Conservation (phyloP, 2,797 vertebrate species). For the Centroberyx gerrardi region DNA sequence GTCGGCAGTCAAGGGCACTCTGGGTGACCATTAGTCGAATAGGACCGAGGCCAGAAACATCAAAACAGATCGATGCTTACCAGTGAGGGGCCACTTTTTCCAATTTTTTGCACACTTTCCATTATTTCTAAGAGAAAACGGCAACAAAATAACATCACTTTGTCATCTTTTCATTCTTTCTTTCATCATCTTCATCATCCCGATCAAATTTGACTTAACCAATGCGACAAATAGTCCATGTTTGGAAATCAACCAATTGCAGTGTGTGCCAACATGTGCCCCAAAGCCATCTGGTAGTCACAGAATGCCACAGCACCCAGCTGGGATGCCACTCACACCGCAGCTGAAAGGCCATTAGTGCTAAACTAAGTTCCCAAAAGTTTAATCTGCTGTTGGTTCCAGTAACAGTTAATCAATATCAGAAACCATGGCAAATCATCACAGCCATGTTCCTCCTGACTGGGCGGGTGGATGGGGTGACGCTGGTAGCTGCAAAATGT, state of each 20-base stretch:
- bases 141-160: not conserved
- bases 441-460: not conserved
- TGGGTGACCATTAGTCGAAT: constrained; percentile 72
- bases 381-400: constrained; percentile 31
- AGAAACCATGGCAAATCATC: constrained; percentile 17
- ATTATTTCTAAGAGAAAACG: not conserved
- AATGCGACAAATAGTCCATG: constrained; percentile 40
- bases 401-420: constrained; percentile 31
- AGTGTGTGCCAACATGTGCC: constrained; percentile 31
- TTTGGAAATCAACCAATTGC: constrained; percentile 53
- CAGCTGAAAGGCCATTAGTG: constrained; percentile 72
- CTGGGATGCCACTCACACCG: constrained; percentile 69
- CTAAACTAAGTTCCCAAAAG: constrained; percentile 66
- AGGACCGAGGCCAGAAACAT: constrained; percentile 64
- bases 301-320: constrained; percentile 55
- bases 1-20: constrained; percentile 78
- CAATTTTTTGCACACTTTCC: constrained; percentile 5
- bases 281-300: constrained; percentile 59
- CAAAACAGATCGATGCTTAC: constrained; percentile 58
- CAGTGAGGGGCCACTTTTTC: constrained; percentile 38
- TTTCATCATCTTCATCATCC: not conserved
- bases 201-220: constrained; percentile 24
- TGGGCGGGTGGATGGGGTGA: not conserved
- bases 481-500: not conserved
- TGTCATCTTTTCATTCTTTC: constrained; percentile 15